A percentile compares a stretch with the other conserved stretches of the same genome.
phyloP scores from a whole-genome alignment of 2,888 invertebrate species.

The Papilio elwesi region DNA sequence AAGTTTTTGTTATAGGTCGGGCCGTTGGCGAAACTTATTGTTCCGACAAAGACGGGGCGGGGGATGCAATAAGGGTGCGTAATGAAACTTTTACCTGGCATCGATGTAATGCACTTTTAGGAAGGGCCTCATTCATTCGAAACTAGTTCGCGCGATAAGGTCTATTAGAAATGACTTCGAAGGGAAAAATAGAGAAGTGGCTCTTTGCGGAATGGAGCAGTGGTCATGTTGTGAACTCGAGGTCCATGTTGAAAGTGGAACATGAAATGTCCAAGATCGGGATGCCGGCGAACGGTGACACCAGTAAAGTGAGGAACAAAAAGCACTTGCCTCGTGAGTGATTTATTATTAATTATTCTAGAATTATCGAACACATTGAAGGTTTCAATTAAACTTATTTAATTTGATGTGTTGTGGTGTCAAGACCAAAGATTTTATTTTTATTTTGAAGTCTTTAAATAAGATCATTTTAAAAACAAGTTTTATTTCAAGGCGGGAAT shows the following conservation, averaged over 20 bases:
- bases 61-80: conserved; percentile 71
- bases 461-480: no score
- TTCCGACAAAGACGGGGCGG: conserved; percentile 59
- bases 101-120: conserved; percentile 42
- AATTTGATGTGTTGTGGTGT: no score
- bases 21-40: conserved; percentile 74
- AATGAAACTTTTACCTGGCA: conserved; percentile 78
- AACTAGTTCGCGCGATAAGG: conserved; percentile 35
- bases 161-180: conserved; percentile 47
- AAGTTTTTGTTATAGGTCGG: conserved; percentile 64
- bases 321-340: conserved; percentile 24
- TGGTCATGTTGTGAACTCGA: conserved; percentile 41
- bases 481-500: no score
- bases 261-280: conserved; percentile 52
- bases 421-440: no score
- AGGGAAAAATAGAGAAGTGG: conserved; percentile 62
- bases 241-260: conserved; percentile 39
- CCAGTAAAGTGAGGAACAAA: conserved; percentile 41
- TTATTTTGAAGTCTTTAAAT: no score
- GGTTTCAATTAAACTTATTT: no score
- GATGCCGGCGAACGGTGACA: conserved; percentile 53
- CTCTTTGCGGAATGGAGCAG: conserved; percentile 65
- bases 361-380: no score
- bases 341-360: neutral
- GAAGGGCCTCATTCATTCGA: conserved; percentile 37